Evolutionary conservation across 2,113 vertebrate species (phyloP).

Genomic region (Bagarius yarrelli): DNA sequence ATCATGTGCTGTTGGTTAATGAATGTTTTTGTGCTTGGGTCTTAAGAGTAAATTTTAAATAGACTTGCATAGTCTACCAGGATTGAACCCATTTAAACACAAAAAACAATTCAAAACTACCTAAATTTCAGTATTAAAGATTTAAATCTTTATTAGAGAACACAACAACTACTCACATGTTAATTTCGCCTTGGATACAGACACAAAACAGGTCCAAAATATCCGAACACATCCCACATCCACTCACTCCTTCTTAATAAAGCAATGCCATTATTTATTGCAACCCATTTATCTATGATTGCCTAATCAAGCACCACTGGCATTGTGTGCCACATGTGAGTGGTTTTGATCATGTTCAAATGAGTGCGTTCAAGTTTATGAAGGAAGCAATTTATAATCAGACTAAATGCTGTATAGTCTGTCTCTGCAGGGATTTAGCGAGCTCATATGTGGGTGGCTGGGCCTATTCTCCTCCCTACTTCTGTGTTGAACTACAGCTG

Average conservation of each 20-base stretch:
- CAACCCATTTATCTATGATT: conserved; percentile 27
- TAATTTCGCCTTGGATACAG: conserved; percentile 42
- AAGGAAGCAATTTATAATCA: conserved; percentile 44
- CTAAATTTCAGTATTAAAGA: background rate
- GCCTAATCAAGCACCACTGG: conserved; percentile 56
- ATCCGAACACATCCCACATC: conserved; percentile 33
- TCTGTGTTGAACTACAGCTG: conserved; percentile 66
- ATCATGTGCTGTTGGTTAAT: background rate
- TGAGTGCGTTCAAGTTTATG: conserved; percentile 25
- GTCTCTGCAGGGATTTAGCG: conserved; percentile 41
- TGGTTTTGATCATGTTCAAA: conserved; percentile 41
- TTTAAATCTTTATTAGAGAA: conserved; percentile 30
- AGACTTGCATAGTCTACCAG: background rate
- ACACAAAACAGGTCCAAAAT: conserved; percentile 43
- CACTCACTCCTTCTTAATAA: conserved; percentile 37
- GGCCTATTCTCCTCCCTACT: conserved; percentile 31
- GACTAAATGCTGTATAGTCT: conserved; percentile 50
- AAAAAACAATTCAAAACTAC: conserved; percentile 26
- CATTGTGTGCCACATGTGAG: conserved; percentile 50
- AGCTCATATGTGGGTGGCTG: conserved; percentile 5
- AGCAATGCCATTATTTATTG: conserved; percentile 29
- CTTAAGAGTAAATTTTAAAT: conserved; percentile 8
- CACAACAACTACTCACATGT: conserved; percentile 17
- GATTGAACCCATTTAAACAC: background rate
- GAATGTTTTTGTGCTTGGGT: background rate